A percentile compares a stretch with the other conserved stretches of the same genome.
Conservation (phyloP, 2,888 invertebrate genomes). For the Dyspetes luteomarginatus region DNA sequence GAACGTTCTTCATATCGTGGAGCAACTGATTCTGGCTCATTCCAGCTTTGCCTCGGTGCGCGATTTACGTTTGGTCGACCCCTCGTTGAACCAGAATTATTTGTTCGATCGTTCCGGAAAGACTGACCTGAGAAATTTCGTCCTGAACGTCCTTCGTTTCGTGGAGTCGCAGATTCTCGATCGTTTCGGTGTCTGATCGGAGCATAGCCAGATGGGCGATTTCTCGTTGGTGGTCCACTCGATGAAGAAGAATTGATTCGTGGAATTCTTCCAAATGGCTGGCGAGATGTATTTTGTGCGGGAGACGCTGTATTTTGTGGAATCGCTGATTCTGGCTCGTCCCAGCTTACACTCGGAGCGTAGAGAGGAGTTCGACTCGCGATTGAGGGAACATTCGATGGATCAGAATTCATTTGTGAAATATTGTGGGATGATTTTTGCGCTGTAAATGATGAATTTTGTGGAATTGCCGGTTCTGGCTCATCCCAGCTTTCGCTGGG, state of each 20-base stretch:
- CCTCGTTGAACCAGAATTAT: background rate
- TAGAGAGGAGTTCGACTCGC: conserved; percentile 19
- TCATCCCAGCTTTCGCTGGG: conserved; percentile 38
- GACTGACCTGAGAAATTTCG: background rate
- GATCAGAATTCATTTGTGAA: background rate
- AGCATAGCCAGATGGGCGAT: background rate
- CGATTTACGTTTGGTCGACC: background rate
- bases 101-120: background rate
- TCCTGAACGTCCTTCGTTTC: background rate
- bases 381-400: background rate
- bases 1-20: background rate
- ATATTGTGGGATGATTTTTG: background rate
- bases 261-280: background rate
- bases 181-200: background rate
- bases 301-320: background rate
- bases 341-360: conserved; percentile 29
- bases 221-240: background rate
- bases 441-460: background rate
- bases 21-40: too few relatives aligned
- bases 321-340: background rate
- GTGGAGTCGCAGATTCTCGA: background rate
- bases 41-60: too few relatives aligned
- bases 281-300: background rate
- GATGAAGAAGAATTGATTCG: background rate
- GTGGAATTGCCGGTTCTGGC: too few relatives aligned